Conservation (phyloP, 2,113 vertebrate genomes). For the Rhabdomys dilectus region DNA sequence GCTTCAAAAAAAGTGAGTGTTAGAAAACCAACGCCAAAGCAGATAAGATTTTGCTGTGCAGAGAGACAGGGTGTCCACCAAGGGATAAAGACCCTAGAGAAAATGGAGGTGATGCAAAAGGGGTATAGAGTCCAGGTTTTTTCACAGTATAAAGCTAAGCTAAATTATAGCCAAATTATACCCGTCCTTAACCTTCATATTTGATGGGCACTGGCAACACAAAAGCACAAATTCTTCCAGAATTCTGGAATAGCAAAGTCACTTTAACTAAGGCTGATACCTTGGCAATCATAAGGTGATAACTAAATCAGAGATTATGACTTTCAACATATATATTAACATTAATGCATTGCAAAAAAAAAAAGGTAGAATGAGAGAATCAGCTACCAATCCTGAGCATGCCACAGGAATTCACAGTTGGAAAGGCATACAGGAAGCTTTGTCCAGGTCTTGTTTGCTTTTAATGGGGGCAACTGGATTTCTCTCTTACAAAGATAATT, state of each 20-base stretch:
- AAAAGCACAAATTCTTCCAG: too few relatives aligned
- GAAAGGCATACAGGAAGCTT: not conserved
- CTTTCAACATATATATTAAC: not conserved
- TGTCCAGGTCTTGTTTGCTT: not conserved
- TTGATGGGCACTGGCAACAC: not conserved
- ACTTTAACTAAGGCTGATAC: not conserved
- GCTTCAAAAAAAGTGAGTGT: not conserved
- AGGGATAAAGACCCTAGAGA: not conserved
- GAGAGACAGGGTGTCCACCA: too few relatives aligned
- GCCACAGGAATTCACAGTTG: not conserved
- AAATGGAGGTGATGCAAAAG: not conserved
- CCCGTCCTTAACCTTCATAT: not conserved
- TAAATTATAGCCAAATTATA: not conserved
- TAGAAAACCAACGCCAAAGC: not conserved
- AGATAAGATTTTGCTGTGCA: not conserved
- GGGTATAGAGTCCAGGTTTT: not conserved
- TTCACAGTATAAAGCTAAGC: not conserved
- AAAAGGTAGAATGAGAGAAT: not conserved
- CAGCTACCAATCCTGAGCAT: not conserved
- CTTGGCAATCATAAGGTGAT: not conserved
- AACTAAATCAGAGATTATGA: not conserved
- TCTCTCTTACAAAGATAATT: constrained; percentile 28
- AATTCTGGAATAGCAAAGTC: not conserved
- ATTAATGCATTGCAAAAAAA: not conserved
- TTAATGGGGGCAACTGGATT: not conserved